A percentile compares a stretch with the other conserved stretches of the same genome.
Evolutionary conservation across 2,113 vertebrate species (phyloP).

Genomic region (Desmodus rotundus): DNA sequence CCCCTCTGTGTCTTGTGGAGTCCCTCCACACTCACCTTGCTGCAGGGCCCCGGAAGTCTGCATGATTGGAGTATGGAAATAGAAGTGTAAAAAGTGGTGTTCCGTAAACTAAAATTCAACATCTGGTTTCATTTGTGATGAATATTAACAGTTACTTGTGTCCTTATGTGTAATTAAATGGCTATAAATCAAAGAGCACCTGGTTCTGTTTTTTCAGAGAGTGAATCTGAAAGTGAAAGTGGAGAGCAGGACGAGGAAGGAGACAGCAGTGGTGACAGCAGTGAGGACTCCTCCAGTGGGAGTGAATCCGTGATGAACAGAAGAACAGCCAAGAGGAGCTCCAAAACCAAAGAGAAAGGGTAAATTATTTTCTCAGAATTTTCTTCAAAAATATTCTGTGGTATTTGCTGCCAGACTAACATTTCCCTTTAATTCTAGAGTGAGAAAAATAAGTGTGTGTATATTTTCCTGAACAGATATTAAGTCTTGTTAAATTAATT

Average conservation of each 20-base stretch:
- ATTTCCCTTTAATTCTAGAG: background rate
- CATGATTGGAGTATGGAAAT: background rate
- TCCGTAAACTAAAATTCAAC: background rate
- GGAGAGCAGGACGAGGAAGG: conserved; percentile 80
- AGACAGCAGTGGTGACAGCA: conserved; percentile 73
- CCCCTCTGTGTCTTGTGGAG: background rate
- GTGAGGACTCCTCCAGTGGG: conserved; percentile 79
- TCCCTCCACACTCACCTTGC: background rate
- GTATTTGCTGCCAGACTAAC: background rate
- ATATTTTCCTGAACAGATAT: conserved; percentile 7
- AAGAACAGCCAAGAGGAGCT: conserved; percentile 72
- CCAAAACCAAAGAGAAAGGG: conserved; percentile 68
- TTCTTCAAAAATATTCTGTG: background rate
- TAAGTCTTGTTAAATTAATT: conserved; percentile 28
- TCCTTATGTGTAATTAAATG: background rate
- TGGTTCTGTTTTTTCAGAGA: conserved; percentile 72
- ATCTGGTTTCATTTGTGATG: background rate
- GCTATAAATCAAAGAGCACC: background rate
- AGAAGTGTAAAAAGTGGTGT: background rate
- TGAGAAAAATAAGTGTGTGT: background rate
- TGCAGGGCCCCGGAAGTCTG: background rate
- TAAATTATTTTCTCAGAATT: conserved; percentile 47
- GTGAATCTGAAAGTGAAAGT: conserved; percentile 82
- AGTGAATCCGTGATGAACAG: conserved; percentile 81
- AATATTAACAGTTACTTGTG: background rate